These are phyloP conservation scores for Troides oblongomaculatus DNA, from an alignment of 2,888 invertebrate species.

Conservation along the genomic window DNA sequence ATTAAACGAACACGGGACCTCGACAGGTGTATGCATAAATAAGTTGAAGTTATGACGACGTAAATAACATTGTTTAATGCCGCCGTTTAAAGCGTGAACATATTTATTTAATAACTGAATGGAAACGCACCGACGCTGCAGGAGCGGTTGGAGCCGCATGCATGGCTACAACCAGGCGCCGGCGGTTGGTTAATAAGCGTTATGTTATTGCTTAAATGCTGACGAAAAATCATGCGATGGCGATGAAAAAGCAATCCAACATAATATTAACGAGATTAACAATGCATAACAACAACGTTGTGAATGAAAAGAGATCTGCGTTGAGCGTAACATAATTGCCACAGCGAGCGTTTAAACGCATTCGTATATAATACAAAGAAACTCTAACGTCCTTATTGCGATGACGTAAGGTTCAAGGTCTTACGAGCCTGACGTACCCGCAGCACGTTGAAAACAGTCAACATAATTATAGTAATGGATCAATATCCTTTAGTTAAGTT, in stretches of 20 bases:
- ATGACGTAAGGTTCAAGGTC: constrained; percentile 36
- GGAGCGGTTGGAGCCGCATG: constrained; percentile 36
- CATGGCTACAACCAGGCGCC: constrained; percentile 32
- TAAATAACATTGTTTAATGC: constrained; percentile 38
- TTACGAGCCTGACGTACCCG: constrained; percentile 21
- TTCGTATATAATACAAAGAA: constrained; percentile 32
- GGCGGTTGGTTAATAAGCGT: constrained; percentile 31
- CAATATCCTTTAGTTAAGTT: constrained; percentile 17
- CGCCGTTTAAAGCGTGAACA: constrained; percentile 39
- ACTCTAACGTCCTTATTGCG: constrained; percentile 30
- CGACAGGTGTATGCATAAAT: constrained; percentile 53
- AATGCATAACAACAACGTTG: constrained; percentile 50
- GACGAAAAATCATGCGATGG: constrained; percentile 46
- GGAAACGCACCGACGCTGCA: constrained; percentile 17
- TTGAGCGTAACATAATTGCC: constrained; percentile 47
- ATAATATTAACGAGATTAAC: constrained; percentile 43
- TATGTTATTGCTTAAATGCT: constrained; percentile 43
- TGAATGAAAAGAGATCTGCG: constrained; percentile 73
- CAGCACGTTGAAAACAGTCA: constrained; percentile 8
- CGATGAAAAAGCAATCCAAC: constrained; percentile 47
- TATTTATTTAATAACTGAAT: constrained; percentile 36
- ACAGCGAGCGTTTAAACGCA: constrained; percentile 37
- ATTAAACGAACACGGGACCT: constrained; percentile 37
- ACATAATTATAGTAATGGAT: constrained; percentile 12
- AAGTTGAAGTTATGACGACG: constrained; percentile 43